These are phyloP conservation scores for Platyura marginata DNA, from an alignment of 1,140 invertebrate species.

Conservation along the genomic window DNA sequence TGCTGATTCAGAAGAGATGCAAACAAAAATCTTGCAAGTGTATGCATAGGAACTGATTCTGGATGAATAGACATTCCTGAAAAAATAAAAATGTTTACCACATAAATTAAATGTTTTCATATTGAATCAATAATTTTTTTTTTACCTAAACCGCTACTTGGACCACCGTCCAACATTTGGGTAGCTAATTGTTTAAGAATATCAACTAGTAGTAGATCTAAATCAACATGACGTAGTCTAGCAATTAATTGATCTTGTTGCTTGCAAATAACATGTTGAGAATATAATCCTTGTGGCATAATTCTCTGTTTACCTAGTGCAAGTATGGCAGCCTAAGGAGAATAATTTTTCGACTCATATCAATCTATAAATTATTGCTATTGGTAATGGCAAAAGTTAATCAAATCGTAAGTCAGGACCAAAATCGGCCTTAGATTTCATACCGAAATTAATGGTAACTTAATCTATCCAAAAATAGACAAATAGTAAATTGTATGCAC, in stretches of 20 bases:
- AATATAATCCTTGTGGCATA: slow-evolving; percentile 59
- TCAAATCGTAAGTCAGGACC: no score
- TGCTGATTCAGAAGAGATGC: slow-evolving; percentile 50
- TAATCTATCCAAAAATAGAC: no score
- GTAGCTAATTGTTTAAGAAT: slow-evolving; percentile 37
- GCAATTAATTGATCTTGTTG: slow-evolving; percentile 55
- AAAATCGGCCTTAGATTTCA: no score
- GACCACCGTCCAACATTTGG: slow-evolving; percentile 48
- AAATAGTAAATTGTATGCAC: no score
- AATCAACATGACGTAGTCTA: slow-evolving; percentile 54
- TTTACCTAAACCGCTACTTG: slow-evolving; percentile 38
- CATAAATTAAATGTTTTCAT: not conserved
- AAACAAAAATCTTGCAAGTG: slow-evolving; percentile 64
- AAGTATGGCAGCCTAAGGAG: slow-evolving; percentile 37
- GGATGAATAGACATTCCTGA: slow-evolving; percentile 51
- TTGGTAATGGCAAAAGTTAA: no score
- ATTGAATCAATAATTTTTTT: no score
- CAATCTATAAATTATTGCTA: no score
- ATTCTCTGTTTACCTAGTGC: slow-evolving; percentile 59
- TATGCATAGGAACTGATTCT: slow-evolving; percentile 63
- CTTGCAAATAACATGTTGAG: slow-evolving; percentile 38
- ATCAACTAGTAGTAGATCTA: slow-evolving; percentile 45
- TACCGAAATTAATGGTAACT: no score
- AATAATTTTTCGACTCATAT: no score
- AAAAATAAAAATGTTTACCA: not conserved